A percentile compares a stretch with the other conserved stretches of the same genome.
Evolutionary conservation across 2,888 invertebrate genomes (phyloP).

Genomic region (Xylota sylvarum): DNA sequence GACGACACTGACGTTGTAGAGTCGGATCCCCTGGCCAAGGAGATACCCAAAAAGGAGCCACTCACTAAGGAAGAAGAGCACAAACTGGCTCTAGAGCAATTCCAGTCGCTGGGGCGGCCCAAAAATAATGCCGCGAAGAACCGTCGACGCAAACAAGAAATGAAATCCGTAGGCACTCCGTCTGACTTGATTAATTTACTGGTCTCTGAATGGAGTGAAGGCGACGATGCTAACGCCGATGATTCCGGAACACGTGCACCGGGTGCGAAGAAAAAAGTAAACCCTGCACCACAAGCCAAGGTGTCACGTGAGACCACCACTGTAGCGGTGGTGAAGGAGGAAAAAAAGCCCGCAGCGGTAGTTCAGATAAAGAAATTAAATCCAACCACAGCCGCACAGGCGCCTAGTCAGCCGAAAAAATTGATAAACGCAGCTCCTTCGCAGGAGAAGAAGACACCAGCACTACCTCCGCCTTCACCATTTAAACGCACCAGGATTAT

Average conservation of each 20-base stretch:
- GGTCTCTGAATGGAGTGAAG: constrained; percentile 84
- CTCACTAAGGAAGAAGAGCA: constrained; percentile 82
- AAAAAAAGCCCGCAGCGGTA: constrained; percentile 20
- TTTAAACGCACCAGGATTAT: constrained; percentile 86
- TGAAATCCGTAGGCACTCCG: constrained; percentile 76
- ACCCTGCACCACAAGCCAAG: constrained; percentile 4
- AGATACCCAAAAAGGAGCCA: constrained; percentile 21
- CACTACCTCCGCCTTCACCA: constrained; percentile 60
- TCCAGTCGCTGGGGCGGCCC: constrained; percentile 79
- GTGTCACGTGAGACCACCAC: neutral
- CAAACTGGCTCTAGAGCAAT: constrained; percentile 83
- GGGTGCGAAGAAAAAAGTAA: constrained; percentile 39
- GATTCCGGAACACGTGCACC: neutral
- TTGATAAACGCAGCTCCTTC: constrained; percentile 44
- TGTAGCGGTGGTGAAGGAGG: constrained; percentile 47
- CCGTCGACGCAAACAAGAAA: constrained; percentile 80
- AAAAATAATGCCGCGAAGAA: constrained; percentile 61
- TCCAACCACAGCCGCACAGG: neutral
- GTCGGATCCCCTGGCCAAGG: constrained; percentile 45
- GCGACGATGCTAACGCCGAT: constrained; percentile 78
- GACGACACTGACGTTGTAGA: constrained; percentile 79
- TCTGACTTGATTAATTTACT: constrained; percentile 81
- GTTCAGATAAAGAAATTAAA: constrained; percentile 25
- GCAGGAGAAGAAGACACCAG: constrained; percentile 50
- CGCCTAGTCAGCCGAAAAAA: constrained; percentile 42